Conservation (phyloP, 2,113 vertebrate species). For the Cyphomyrus discorhynchus region DNA sequence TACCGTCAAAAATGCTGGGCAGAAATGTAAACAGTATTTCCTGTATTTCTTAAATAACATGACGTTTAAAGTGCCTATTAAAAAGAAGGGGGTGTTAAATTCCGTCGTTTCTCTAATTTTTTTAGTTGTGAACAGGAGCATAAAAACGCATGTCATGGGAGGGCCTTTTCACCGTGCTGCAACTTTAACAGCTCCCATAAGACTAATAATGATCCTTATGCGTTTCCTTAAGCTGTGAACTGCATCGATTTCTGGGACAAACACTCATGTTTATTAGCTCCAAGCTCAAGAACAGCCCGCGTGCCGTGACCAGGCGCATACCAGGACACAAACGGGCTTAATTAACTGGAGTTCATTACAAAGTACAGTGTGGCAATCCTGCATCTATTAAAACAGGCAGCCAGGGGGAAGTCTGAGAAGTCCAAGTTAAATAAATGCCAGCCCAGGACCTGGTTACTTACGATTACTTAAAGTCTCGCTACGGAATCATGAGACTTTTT, state of each 20-base stretch:
- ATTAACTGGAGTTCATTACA: neutral
- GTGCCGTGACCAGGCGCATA: neutral
- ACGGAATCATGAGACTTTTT: neutral
- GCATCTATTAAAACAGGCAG: neutral
- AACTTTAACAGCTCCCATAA: neutral
- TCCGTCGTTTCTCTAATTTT: neutral
- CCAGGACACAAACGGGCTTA: neutral
- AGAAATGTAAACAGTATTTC: neutral
- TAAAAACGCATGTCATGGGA: neutral
- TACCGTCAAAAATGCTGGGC: neutral
- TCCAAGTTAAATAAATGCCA: neutral
- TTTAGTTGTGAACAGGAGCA: neutral
- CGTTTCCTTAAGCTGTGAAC: neutral
- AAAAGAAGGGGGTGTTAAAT: neutral
- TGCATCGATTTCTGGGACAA: neutral
- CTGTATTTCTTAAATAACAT: neutral
- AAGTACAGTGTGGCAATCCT: neutral
- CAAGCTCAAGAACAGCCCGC: neutral
- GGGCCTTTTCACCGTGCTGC: neutral
- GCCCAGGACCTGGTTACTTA: neutral
- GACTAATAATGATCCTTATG: neutral
- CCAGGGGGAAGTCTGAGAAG: neutral
- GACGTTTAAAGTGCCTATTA: neutral
- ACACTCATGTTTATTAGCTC: neutral
- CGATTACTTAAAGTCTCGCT: neutral